These are phyloP conservation scores for Pollenia labialis DNA, from an alignment of 2,888 invertebrate genomes.

Conservation along the genomic window DNA sequence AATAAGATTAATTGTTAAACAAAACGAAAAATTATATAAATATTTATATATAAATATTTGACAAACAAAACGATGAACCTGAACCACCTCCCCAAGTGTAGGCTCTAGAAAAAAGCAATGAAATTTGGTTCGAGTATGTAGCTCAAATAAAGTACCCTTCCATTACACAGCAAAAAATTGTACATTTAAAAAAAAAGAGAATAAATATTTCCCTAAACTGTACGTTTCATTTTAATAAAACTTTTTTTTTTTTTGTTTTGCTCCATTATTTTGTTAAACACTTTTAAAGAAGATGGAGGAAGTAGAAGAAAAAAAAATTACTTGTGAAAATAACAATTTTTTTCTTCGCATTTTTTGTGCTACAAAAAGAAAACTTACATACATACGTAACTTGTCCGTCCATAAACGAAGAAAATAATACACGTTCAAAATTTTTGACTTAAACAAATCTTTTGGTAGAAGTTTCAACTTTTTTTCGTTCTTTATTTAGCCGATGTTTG, in stretches of 20 bases:
- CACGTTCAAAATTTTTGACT: slow-evolving; percentile 66
- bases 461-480: slow-evolving; percentile 40
- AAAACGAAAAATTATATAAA: too few species aligned
- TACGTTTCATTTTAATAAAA: slow-evolving; percentile 61
- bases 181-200: background rate
- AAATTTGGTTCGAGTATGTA: background rate
- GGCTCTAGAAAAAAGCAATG: background rate
- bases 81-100: too few species aligned
- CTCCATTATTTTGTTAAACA: background rate
- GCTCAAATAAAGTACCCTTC: slow-evolving; percentile 7
- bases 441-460: slow-evolving; percentile 69
- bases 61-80: too few species aligned
- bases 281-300: background rate
- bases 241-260: slow-evolving; percentile 20
- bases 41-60: too few species aligned
- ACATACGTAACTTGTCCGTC: background rate
- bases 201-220: slow-evolving; percentile 47
- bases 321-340: slow-evolving; percentile 35
- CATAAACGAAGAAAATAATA: slow-evolving; percentile 38
- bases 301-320: slow-evolving; percentile 20
- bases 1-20: too few species aligned
- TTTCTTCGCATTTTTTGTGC: slow-evolving; percentile 17
- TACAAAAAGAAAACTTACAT: background rate
- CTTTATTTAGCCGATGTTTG: background rate
- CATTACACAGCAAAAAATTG: slow-evolving; percentile 7